phyloP scores from a whole-genome alignment of 2,113 vertebrate species.

The Dipodomys ordii region DNA sequence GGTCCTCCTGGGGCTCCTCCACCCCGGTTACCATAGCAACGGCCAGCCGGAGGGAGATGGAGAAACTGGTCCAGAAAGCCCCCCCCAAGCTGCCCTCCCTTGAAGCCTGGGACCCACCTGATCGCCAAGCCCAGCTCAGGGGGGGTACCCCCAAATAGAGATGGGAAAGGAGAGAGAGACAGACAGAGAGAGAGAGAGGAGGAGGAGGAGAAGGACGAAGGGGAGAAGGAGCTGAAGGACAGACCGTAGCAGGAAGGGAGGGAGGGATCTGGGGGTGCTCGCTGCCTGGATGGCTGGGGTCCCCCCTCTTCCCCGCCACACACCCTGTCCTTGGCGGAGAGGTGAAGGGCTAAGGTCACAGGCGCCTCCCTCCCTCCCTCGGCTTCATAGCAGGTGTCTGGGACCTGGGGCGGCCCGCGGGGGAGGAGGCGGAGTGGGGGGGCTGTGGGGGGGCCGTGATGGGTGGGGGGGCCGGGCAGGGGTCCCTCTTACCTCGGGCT shows the following conservation, averaged over 20 bases:
- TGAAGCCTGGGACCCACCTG: slow-evolving; percentile 5
- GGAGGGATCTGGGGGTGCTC: background rate
- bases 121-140: background rate
- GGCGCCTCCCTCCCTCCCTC: slow-evolving; percentile 57
- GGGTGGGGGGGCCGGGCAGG: background rate
- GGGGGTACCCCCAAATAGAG: background rate
- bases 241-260: slow-evolving; percentile 30
- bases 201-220: slow-evolving; percentile 68
- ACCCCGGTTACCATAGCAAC: slow-evolving; percentile 80
- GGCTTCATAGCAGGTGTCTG: background rate
- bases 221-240: slow-evolving; percentile 70
- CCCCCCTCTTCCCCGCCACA: background rate
- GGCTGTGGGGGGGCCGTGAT: background rate
- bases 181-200: background rate
- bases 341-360: slow-evolving; percentile 66
- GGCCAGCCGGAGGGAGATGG: slow-evolving; percentile 68
- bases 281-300: background rate
- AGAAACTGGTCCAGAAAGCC: slow-evolving; percentile 40
- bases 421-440: slow-evolving; percentile 48
- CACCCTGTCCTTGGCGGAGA: background rate
- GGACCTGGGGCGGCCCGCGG: background rate
- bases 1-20: slow-evolving; percentile 63
- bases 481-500: slow-evolving; percentile 80
- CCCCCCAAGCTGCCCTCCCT: background rate
- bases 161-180: background rate